Percentiles rank a stretch among this genome's conserved stretches.
phyloP scores from a whole-genome alignment of 1,140 invertebrate species.

The Geopemphigus sp. region DNA sequence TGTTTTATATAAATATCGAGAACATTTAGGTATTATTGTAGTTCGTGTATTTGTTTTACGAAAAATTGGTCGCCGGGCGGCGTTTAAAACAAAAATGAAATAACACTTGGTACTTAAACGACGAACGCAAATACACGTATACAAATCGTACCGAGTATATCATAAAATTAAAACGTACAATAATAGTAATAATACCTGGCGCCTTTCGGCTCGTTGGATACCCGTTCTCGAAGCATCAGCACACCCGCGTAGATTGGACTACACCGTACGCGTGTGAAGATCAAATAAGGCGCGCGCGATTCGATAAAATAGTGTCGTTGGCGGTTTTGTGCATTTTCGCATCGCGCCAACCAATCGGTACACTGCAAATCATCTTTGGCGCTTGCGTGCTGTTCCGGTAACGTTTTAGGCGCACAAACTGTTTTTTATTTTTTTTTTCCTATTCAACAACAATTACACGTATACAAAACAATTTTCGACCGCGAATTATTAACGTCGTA shows the following conservation, averaged over 20 bases:
- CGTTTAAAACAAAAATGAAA: too few relatives aligned
- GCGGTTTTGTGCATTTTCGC: background rate
- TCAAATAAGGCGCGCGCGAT: slow-evolving; percentile 22
- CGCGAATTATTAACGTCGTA: background rate
- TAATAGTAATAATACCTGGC: slow-evolving; percentile 15
- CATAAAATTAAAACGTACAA: too few relatives aligned
- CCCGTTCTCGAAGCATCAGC: slow-evolving; percentile 34
- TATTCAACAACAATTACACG: slow-evolving; percentile 1
- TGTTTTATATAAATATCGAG: too few relatives aligned
- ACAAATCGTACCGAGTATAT: too few relatives aligned
- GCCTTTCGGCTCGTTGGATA: slow-evolving; percentile 41
- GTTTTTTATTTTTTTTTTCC: background rate
- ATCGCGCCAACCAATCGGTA: slow-evolving; percentile 1
- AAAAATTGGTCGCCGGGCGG: too few relatives aligned
- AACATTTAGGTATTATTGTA: too few relatives aligned
- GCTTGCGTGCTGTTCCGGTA: slow-evolving; percentile 30
- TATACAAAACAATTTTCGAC: slow-evolving; percentile 18
- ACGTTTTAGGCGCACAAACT: background rate
- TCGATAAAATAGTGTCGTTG: slow-evolving; percentile 2
- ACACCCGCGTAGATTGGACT: slow-evolving; percentile 40
- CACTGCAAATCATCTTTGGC: background rate
- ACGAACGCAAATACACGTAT: too few relatives aligned
- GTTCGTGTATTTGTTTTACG: too few relatives aligned
- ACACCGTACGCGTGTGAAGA: slow-evolving; percentile 15
- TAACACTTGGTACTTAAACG: too few relatives aligned